Conservation (phyloP, 2,888 invertebrate species). For the Mythimna pallens region DNA sequence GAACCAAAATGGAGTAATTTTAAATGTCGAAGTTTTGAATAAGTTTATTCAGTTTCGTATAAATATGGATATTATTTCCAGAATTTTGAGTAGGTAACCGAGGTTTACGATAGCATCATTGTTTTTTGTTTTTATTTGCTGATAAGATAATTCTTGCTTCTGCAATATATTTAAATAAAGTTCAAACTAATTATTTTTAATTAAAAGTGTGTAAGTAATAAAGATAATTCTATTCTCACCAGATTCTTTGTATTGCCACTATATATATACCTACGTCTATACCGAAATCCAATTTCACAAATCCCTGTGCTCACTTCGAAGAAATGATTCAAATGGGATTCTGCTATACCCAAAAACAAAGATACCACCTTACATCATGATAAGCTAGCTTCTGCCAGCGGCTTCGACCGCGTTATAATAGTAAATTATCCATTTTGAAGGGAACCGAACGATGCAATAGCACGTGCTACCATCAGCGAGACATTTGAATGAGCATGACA, state of each 20-base stretch:
- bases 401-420: no score
- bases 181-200: slow-evolving; percentile 52
- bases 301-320: no score
- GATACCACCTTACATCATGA: no score
- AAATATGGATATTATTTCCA: slow-evolving; percentile 15
- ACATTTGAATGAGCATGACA: no score
- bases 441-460: no score
- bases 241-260: not conserved
- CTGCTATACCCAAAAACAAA: no score
- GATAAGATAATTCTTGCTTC: slow-evolving; percentile 49
- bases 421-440: no score
- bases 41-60: not conserved
- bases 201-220: slow-evolving; percentile 8
- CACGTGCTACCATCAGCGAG: no score
- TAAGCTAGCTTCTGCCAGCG: no score
- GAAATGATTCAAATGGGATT: no score
- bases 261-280: no score
- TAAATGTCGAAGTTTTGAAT: not conserved
- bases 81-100: slow-evolving; percentile 22
- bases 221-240: slow-evolving; percentile 18
- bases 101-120: slow-evolving; percentile 23
- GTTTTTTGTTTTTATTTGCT: slow-evolving; percentile 39
- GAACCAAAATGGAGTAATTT: not conserved
- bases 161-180: slow-evolving; percentile 33
- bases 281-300: no score